phyloP scores from a whole-genome alignment of 2,113 vertebrate genomes.

The Pygoscelis adeliae region DNA sequence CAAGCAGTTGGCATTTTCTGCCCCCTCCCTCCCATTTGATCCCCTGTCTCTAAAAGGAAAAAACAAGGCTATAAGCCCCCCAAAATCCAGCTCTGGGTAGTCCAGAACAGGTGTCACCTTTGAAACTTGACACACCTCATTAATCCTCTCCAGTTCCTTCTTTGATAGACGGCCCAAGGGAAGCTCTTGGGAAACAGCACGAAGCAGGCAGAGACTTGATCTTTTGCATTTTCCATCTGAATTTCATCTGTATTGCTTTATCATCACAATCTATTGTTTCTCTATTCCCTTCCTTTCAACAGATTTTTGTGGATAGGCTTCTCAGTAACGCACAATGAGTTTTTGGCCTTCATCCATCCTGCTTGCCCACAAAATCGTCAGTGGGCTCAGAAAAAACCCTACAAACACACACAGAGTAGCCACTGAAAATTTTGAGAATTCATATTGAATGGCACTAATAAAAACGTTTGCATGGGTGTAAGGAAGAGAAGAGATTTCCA shows the following conservation, averaged over 20 bases:
- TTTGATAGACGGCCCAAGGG: neutral
- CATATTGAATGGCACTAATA: neutral
- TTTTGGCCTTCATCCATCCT: neutral
- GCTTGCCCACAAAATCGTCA: neutral
- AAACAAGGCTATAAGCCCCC: neutral
- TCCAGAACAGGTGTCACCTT: neutral
- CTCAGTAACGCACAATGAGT: neutral
- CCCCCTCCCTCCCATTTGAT: neutral
- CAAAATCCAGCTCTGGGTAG: neutral
- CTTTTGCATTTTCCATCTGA: neutral
- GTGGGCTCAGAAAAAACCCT: neutral
- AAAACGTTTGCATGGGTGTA: neutral
- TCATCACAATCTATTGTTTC: neutral
- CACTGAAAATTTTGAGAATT: neutral
- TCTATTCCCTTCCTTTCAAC: neutral
- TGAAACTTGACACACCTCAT: neutral
- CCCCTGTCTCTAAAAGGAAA: neutral
- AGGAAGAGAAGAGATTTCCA: neutral
- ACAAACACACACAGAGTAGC: neutral
- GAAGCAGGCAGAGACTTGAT: constrained; percentile 6
- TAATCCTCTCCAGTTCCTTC: neutral
- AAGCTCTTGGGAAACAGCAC: constrained; percentile 1
- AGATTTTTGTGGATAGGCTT: neutral
- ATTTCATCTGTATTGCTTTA: neutral
- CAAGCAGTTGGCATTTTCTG: neutral